Evolutionary conservation across 1,140 invertebrate species (phyloP), one percentile per base, ranked within the genome.

Genomic region (Drosophila parabipectinata): DNA sequence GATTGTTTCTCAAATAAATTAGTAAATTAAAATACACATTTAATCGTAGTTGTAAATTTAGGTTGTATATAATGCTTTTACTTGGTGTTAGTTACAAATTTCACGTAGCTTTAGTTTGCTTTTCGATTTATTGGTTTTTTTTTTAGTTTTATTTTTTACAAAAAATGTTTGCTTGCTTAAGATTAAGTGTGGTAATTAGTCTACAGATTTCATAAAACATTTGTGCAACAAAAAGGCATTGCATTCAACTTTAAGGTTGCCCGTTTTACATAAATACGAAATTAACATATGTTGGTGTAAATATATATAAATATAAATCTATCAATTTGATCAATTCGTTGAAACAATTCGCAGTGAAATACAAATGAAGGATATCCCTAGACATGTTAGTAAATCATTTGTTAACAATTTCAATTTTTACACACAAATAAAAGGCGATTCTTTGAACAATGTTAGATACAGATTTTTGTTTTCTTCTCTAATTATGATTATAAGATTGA

Each of bases 161-260:
- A 85, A 85, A 84, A 85, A 48, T 71, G 47, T 69, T 72, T 74
- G 52, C 56, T 78, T 32, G 39, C 80, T 79, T 84, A 66, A 57
- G 57, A 55, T 73, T 81, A 84, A 63, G 83, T 83, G 76, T 79
- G 71, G 68, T 88, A 79, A 88, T 88, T 88, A 78, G 71, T 63
- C 79, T 87, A 82, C 77, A 66, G 50, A 59, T 82, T 87, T 80
- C 60, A 66, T 83, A 76, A 87, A 88, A 83, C 76, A 88, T 79
- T 79, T 83, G 84, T 88, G 83, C 83, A 89, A 89, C 76, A 88
- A 88, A 88, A 87, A 89, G 67, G 72, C 76, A 89, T 89, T 88
- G 84, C 84, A 77, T 74, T 87, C 73, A 74, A 80, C 54, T 44
- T 44, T 68, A 51, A 66, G 34, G 56, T 73, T 72, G 67, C 58